These are phyloP conservation scores for Gymnocypris eckloni DNA, from an alignment of 2,797 vertebrate species.

Conservation along the genomic window DNA sequence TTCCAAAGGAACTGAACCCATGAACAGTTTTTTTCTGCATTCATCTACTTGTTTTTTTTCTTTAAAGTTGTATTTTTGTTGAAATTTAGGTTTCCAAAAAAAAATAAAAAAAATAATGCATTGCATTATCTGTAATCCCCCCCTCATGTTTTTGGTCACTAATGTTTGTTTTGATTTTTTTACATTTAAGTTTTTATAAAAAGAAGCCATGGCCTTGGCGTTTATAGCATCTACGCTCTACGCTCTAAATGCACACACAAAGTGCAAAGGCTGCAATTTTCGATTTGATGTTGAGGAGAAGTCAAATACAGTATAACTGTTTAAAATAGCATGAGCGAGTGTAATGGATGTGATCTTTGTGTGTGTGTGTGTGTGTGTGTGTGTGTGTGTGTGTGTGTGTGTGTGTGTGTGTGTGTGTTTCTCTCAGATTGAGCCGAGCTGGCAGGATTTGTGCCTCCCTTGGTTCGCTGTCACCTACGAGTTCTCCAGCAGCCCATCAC, in stretches of 20 bases:
- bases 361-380: background rate
- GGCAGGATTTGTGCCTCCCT: slow-evolving; percentile 84
- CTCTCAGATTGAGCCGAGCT: slow-evolving; percentile 77
- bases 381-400: background rate
- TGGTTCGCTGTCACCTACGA: slow-evolving; percentile 81
- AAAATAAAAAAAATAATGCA: background rate
- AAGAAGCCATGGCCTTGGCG: background rate
- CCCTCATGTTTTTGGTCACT: background rate
- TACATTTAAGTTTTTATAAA: background rate
- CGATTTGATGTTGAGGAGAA: background rate
- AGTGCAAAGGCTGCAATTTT: background rate
- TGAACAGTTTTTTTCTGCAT: background rate
- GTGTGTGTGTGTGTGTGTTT: slow-evolving; percentile 25
- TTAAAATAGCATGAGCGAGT: background rate
- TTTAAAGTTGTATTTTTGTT: too few relatives aligned
- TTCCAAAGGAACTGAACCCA: background rate
- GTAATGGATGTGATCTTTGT: background rate
- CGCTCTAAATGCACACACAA: background rate
- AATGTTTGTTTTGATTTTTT: background rate
- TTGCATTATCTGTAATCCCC: background rate
- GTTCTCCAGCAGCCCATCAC: slow-evolving; percentile 78
- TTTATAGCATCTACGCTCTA: background rate
- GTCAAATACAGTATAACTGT: background rate
- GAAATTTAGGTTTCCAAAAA: background rate
- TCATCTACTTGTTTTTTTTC: too few relatives aligned